Evolutionary conservation across 2,888 invertebrate genomes (phyloP), one percentile per base, ranked within the genome.

Genomic region (Callyntrura sp.): DNA sequence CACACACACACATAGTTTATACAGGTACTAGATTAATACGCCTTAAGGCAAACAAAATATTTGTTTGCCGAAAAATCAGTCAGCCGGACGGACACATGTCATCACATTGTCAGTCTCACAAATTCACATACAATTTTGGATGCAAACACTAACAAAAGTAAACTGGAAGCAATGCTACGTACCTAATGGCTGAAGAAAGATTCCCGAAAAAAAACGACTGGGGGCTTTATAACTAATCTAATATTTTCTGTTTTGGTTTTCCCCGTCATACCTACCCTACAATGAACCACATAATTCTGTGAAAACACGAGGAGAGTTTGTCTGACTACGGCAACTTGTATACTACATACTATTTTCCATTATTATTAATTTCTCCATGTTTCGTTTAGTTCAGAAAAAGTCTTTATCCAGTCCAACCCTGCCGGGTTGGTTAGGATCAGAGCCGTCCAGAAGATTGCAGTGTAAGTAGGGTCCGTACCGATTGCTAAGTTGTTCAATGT

Each of bases 361-460:
- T 73, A 17, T 43, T 35, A 3, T 35, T 43, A n/a, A 17, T 43
- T 9, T 73, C 73, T 48, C 45, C 48, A 20, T 12, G 23, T 20
- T 55, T 51, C 8, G 3, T 17, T 60, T 2, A n/a, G 20, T 48
- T 73, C 23, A 90, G 73, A 91, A 85, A 81, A 91, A 91, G 14
- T 89, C 85, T 25, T 90, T 91, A 84, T 90, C 90, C 12, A 91
- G 43, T 25, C 91, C 91, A 6, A 90, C 57, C 70, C 65, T 65
- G n/a, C 90, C 90, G 14, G 91, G 91, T 20, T 88, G 79, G 62
- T 62, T 85, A n/a, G 91, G 90, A 76, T 90, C 90, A 20, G 86
- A 79, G 17, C 90, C 90, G 70, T 91, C 91, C 6, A 91, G 85
- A 55, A 90, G 60, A 60, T 91, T 86, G 25, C 82, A 88, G 8